Conservation (phyloP, 2,888 invertebrate species). For the Heliconius ismenius region DNA sequence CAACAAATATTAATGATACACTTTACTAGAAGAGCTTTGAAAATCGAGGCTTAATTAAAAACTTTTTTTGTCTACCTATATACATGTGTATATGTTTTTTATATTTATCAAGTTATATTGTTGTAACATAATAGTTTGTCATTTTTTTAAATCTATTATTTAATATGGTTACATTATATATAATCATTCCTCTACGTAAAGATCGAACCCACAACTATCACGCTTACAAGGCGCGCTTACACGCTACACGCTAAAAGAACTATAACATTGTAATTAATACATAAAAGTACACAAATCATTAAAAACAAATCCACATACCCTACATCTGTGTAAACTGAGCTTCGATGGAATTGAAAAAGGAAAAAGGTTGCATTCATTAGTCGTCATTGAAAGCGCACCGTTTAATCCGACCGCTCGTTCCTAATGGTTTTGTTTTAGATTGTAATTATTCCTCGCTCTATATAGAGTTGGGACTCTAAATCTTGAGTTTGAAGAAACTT, state of each 20-base stretch:
- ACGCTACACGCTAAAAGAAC: background rate
- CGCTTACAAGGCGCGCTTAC: too few relatives aligned
- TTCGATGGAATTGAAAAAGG: constrained; percentile 50
- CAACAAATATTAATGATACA: constrained; percentile 26
- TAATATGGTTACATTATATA: too few relatives aligned
- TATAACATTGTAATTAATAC: background rate
- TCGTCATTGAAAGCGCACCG: constrained; percentile 72
- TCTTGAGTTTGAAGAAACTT: background rate
- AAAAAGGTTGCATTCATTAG: constrained; percentile 70
- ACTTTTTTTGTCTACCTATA: too few relatives aligned
- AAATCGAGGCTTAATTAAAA: background rate
- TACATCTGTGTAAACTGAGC: constrained; percentile 1
- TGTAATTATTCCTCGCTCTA: constrained; percentile 56
- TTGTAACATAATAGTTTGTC: too few relatives aligned
- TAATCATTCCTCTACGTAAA: too few relatives aligned
- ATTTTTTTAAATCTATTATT: too few relatives aligned
- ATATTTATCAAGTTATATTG: too few relatives aligned
- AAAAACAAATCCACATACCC: background rate
- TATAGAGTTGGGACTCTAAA: background rate
- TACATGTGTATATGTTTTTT: too few relatives aligned
- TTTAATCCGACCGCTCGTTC: constrained; percentile 52
- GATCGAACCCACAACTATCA: too few relatives aligned
- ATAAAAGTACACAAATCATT: background rate
- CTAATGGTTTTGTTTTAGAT: constrained; percentile 56
- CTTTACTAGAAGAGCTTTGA: background rate